These are phyloP conservation scores for Oscheius myriophilus DNA, from an alignment of 2,888 invertebrate species.

Conservation along the genomic window DNA sequence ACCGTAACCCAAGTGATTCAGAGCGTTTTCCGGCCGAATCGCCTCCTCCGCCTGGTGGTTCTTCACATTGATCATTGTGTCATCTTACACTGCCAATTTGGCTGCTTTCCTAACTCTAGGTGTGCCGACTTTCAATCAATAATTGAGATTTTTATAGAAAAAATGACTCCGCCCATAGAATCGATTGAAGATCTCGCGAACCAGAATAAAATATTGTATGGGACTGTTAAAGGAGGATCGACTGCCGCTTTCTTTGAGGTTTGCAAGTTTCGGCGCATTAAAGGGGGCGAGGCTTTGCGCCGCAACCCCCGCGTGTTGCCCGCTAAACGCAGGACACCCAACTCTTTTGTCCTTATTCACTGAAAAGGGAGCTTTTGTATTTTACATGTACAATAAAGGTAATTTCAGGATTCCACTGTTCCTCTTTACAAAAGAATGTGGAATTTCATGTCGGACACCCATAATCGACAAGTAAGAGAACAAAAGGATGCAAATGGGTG, in stretches of 20 bases:
- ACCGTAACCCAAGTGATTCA: constrained; percentile 16
- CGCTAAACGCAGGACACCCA: too few species aligned
- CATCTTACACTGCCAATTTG: constrained; percentile 87
- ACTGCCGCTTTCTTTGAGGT: constrained; percentile 89
- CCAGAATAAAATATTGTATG: constrained; percentile 91
- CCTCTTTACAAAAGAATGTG: constrained; percentile 89
- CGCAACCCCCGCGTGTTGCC: too few species aligned
- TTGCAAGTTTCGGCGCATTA: too few species aligned
- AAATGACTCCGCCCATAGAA: constrained; percentile 90
- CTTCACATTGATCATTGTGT: constrained; percentile 88
- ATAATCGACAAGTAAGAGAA: constrained; percentile 75
- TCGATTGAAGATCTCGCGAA: constrained; percentile 88
- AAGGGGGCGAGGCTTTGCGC: too few species aligned
- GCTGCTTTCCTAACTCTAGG: constrained; percentile 97
- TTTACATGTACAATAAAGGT: neutral
- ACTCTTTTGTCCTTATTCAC: too few species aligned
- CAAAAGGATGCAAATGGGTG: constrained; percentile 24
- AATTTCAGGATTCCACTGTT: constrained; percentile 83
- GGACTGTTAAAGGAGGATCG: constrained; percentile 80
- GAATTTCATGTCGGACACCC: constrained; percentile 85
- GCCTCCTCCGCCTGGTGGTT: constrained; percentile 99
- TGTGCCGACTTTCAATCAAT: neutral
- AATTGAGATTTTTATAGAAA: constrained; percentile 44
- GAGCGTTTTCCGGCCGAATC: constrained; percentile 79
- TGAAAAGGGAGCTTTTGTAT: too few species aligned